Evolutionary conservation across 2,888 invertebrate genomes (phyloP), one percentile per base, ranked within the genome.

Genomic region (Perdita meconis): DNA sequence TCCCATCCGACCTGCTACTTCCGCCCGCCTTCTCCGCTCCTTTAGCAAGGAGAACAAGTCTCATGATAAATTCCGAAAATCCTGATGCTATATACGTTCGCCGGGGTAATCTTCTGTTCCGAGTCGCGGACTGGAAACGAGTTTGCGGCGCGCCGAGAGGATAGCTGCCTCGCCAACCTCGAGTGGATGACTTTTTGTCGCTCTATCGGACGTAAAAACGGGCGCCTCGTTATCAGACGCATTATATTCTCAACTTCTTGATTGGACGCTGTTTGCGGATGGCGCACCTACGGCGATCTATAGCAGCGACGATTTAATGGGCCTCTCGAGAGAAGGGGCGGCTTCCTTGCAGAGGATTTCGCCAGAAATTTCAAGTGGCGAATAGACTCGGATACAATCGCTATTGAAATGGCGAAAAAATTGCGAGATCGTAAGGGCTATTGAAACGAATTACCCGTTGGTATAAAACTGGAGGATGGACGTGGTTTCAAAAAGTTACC

Each of bases 1-100:
- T 81, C 70, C 78, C 55, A 73, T 59, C 75, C 70, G 10, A 40
- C 30, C 50, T 24, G 38, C 57, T 59, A 65, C 64, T 22, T 44
- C 40, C 34, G 50, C 51, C 60, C 19, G 22, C 44, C 16, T 51
- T 12, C 61, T 61, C 10, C 57, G 56, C 40, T 3, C 16, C n/a
- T n/a, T n/a, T n/a, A n/a, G n/a, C n/a, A n/a, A n/a, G 44, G 53
- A 30, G 53, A 76, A 76, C 51, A 81, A 78, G 76, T 72, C 80
- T 83, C 75, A 70, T 85, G 83, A 85, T 83, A 85, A 85, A 85
- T 85, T 85, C 70, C 64, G 69, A 69, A 79, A 70, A 85, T 81
- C 77, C 64, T 60, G 72, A 80, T 76, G 76, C 67, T 51, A 73
- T 80, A 71, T 78, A 78, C 72, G 64, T 66, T 72, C 40, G 40